A percentile compares a stretch with the other conserved stretches of the same genome.
Evolutionary conservation across 2,888 invertebrate genomes (phyloP).

Genomic region (Rugalucina vietnamica): DNA sequence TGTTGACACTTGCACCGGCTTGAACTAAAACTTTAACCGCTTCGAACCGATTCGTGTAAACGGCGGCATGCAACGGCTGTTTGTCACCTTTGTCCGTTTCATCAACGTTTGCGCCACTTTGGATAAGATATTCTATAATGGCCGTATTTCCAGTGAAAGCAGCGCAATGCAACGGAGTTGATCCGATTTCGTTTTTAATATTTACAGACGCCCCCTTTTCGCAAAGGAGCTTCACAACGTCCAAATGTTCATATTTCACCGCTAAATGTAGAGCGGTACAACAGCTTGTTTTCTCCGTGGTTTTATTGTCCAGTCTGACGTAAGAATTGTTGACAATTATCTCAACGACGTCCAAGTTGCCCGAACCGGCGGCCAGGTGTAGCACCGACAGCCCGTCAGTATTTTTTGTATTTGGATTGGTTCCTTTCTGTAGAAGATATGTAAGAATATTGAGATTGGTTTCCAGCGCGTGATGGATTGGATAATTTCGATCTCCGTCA

Average conservation of each 20-base stretch:
- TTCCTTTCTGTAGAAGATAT: constrained; percentile 5
- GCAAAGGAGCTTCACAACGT: not conserved
- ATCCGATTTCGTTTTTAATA: constrained; percentile 1
- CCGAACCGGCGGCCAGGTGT: not conserved
- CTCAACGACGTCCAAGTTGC: not conserved
- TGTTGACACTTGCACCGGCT: constrained; percentile 14
- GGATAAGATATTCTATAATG: not conserved
- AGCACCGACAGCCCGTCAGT: not conserved
- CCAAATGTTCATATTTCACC: not conserved
- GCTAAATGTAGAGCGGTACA: constrained; percentile 8
- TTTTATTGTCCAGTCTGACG: not conserved
- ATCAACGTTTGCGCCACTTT: not conserved
- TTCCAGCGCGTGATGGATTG: not conserved
- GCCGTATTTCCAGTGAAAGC: not conserved
- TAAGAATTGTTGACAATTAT: not conserved
- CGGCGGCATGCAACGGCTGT: constrained; percentile 4
- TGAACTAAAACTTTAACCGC: not conserved
- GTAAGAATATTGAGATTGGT: not conserved
- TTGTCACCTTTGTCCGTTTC: constrained; percentile 12
- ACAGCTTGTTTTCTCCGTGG: not conserved
- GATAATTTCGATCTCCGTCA: not conserved
- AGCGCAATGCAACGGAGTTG: not conserved
- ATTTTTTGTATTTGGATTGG: not conserved
- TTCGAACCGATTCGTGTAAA: not conserved
- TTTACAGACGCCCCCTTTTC: not conserved